Conservation (phyloP, 2,113 vertebrate genomes). For the Zosterops pallidus region DNA sequence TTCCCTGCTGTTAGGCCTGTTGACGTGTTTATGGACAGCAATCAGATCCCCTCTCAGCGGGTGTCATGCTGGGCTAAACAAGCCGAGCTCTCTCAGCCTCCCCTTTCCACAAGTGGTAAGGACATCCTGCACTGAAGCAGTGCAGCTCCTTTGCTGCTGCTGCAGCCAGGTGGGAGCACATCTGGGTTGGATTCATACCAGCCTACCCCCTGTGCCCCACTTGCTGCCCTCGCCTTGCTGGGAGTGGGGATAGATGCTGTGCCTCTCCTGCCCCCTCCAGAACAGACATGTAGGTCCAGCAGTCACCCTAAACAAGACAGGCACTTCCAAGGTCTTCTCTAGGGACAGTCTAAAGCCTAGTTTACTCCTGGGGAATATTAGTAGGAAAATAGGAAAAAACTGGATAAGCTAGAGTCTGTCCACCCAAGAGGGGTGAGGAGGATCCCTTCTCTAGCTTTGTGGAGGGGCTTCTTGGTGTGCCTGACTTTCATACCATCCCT, state of each 20-base stretch:
- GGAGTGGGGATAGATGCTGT: background rate
- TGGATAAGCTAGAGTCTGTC: background rate
- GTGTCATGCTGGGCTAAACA: slow-evolving; percentile 61
- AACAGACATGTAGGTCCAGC: background rate
- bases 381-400: background rate
- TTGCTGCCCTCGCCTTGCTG: background rate
- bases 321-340: background rate
- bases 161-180: background rate
- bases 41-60: slow-evolving; percentile 53
- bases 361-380: background rate
- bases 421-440: background rate
- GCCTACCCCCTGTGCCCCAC: accelerated
- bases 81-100: background rate
- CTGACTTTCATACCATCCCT: background rate
- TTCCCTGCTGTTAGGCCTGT: slow-evolving; percentile 44
- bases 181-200: background rate
- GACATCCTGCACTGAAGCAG: background rate
- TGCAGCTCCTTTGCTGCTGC: background rate
- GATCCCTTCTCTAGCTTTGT: background rate
- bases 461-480: background rate
- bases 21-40: slow-evolving; percentile 63
- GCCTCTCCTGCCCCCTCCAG: background rate
- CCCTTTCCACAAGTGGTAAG: slow-evolving; percentile 16
- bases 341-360: background rate
- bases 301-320: background rate